Percentiles rank a stretch among this genome's conserved stretches.
Conservation (phyloP, 23 tunicate genomes). For the Clavelina lepadiformis region DNA sequence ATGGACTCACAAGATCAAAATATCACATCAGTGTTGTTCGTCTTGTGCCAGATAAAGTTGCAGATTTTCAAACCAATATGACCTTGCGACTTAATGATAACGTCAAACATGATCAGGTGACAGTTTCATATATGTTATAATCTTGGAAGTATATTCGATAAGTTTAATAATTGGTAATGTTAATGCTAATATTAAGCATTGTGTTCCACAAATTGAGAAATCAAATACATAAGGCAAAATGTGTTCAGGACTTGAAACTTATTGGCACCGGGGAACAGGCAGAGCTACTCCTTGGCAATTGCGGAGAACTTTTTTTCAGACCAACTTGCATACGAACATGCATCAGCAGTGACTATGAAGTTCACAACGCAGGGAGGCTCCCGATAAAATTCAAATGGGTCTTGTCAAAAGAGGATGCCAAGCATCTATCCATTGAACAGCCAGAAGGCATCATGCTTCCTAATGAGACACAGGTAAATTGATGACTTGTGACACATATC, state of each 20-base stretch:
- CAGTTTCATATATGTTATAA: no score
- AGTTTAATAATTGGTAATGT: no score
- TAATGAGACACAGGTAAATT: conserved; percentile 60
- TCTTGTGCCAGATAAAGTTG: conserved; percentile 35
- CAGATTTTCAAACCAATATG: conserved; percentile 20
- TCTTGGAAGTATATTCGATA: no score
- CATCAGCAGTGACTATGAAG: conserved; percentile 32
- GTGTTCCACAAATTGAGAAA: no score
- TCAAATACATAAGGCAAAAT: no score
- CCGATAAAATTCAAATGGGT: conserved; percentile 58
- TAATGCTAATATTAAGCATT: no score
- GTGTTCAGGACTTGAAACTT: conserved; percentile 35
- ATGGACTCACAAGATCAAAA: conserved; percentile 37
- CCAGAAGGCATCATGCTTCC: conserved; percentile 50
- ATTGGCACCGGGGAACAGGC: conserved; percentile 85
- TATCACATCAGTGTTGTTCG: conserved; percentile 51
- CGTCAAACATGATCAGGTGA: conserved; percentile 55
- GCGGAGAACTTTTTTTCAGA: conserved; percentile 69
- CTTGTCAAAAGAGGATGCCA: conserved; percentile 15
- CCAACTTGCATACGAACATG: conserved; percentile 59
- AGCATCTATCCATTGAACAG: conserved; percentile 36
- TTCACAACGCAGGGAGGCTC: conserved; percentile 65
- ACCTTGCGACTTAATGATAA: conserved; percentile 67
- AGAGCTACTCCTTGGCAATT: conserved; percentile 61
- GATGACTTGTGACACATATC: no score